Base-by-base conservation (phyloP, 1,140 invertebrate species). In the Amphibalanus amphitrite region DNA sequence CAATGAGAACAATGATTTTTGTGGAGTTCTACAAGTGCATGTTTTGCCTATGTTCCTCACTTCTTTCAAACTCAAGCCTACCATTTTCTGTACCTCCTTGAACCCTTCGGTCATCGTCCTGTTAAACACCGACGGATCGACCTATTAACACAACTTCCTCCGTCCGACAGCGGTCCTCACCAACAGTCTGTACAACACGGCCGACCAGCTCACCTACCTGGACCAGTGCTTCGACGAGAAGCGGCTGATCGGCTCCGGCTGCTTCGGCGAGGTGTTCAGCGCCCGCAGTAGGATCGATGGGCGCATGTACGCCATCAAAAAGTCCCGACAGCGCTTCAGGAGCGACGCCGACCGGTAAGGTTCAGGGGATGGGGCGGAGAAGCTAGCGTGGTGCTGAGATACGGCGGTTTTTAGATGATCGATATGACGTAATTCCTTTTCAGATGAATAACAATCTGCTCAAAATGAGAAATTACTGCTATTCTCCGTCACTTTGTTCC, bases 201-300 rank as follows among this genome's bases (percentile, higher is more conserved):
- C 64, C 64, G 3, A 65, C 23, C 64, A 65, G 26, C 64, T n/a
- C 64, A 15, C 64, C 23, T 65, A 15, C 26, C 64, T 65, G 23
- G 64, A 65, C 64, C 64, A 65, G 64, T 65, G 64, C 26, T 65
- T 65, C 64, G 64, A 65, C 10, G 23, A 65, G 10, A 65, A 65
- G 64, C 64, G n/a, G 64, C 64, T 23, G 23, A 65, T 65, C 26
- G 64, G 64, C 64, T 10, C 64, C 23, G 64, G 64, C 64, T 65
- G 64, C 26, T 65, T 65, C 64, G 64, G 64, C 64, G 26, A 65
- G 23, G 64, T 65, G 64, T 65, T 65, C 64, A 65, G 64, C 64
- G 64, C 26, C 10, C 64, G 64, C 20, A 65, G 64, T 23, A 65
- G n/a, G 64, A 4, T 65, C 10, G 64, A 65, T 25, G 64, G 64